Evolutionary conservation across 1,140 invertebrate genomes (phyloP).

Genomic region (Trichonephila clavipes): DNA sequence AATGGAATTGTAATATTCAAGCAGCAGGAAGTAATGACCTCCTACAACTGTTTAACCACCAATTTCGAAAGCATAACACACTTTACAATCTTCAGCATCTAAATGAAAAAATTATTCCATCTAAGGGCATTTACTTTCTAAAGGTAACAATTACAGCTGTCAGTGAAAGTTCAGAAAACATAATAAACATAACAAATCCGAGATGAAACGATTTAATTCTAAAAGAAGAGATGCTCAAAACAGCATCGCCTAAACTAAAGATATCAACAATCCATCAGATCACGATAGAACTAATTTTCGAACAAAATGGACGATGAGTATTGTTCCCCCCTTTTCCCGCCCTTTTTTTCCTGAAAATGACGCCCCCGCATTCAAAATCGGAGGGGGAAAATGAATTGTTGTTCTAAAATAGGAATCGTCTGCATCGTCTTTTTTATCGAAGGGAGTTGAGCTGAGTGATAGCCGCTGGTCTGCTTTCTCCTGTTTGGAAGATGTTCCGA

Average conservation of each 20-base stretch:
- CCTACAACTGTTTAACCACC: not conserved
- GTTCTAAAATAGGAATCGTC: conserved; percentile 31
- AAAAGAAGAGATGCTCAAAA: not conserved
- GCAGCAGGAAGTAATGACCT: not conserved
- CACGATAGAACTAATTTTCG: conserved; percentile 18
- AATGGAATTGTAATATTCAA: not conserved
- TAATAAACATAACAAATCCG: not conserved
- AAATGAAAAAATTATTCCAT: not conserved
- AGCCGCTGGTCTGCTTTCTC: conserved; percentile 4
- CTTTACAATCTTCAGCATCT: not conserved
- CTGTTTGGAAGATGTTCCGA: not conserved
- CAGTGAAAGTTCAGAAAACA: not conserved
- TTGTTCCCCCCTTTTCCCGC: not conserved
- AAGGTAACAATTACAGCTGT: not conserved
- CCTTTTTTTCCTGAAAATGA: not conserved
- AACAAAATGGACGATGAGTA: conserved; percentile 1
- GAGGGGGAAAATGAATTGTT: not conserved
- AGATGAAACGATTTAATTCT: conserved; percentile 27
- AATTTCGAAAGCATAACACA: not conserved
- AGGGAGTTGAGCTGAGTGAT: not conserved
- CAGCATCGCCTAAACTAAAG: not conserved
- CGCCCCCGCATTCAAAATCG: conserved; percentile 13
- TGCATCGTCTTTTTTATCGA: not conserved
- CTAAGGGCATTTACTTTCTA: not conserved
- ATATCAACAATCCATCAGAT: conserved; percentile 22